Conservation (phyloP, 2,888 invertebrate species). For the Machimus atricapillus region DNA sequence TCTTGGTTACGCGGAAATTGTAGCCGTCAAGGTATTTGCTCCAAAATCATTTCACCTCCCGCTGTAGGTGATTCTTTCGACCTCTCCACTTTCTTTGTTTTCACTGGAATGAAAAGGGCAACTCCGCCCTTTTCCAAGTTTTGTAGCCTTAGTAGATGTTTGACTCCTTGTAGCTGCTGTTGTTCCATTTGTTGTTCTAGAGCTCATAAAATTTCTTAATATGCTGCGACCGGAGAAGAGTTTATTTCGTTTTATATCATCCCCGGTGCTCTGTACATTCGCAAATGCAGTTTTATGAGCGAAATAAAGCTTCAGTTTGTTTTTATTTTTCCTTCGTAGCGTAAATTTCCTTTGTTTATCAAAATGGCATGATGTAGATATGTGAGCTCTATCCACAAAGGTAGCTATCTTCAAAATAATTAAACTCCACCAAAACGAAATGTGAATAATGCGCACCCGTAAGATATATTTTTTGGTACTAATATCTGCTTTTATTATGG, state of each 20-base stretch:
- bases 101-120: background rate
- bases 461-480: background rate
- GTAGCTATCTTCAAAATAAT: background rate
- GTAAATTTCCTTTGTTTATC: background rate
- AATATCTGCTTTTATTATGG: background rate
- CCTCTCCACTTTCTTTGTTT: constrained; percentile 16
- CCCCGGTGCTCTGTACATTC: background rate
- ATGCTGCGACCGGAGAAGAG: background rate
- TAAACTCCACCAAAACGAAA: background rate
- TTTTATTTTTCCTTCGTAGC: background rate
- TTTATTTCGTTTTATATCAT: constrained; percentile 5
- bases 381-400: background rate
- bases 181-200: background rate
- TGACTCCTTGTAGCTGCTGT: background rate
- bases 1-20: constrained; percentile 91
- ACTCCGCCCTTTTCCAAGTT: background rate
- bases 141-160: constrained; percentile 8
- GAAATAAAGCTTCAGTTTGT: background rate
- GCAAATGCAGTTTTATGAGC: background rate
- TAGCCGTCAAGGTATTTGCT: constrained; percentile 89
- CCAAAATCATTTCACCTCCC: constrained; percentile 41
- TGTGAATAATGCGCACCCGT: background rate
- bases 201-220: constrained; percentile 8
- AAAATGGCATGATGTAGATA: background rate
- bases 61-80: constrained; percentile 39